A percentile compares a stretch with the other conserved stretches of the same genome.
phyloP scores from a whole-genome alignment of 2,888 invertebrate genomes.

The Amiota mariae region DNA sequence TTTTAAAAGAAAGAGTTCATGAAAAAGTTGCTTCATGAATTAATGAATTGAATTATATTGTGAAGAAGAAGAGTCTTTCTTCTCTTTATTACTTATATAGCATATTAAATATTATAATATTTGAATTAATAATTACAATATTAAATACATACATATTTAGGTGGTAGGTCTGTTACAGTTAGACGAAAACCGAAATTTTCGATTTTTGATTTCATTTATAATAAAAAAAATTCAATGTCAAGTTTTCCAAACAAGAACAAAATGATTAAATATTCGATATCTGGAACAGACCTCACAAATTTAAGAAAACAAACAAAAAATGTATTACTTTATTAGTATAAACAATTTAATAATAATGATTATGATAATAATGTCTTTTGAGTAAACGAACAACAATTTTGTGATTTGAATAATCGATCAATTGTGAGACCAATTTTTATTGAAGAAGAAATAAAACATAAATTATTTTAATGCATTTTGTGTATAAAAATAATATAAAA shows the following conservation, averaged over 20 bases:
- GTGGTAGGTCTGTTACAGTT: no score
- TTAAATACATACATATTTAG: no score
- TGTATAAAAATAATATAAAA: constrained; percentile 16
- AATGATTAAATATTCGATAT: no score
- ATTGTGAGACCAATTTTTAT: constrained; percentile 25
- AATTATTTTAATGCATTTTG: constrained; percentile 22
- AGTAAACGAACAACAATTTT: constrained; percentile 6
- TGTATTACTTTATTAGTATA: constrained; percentile 22
- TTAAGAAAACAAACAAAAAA: neutral
- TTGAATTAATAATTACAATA: no score
- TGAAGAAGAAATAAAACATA: neutral
- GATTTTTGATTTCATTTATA: neutral
- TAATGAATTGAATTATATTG: no score
- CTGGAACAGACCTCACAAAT: no score
- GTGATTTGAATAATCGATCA: neutral
- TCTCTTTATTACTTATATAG: no score
- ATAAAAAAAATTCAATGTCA: neutral
- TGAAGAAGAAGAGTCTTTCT: no score
- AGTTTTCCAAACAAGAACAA: neutral
- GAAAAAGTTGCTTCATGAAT: no score
- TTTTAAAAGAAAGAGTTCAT: no score
- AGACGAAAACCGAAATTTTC: no score
- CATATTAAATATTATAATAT: no score
- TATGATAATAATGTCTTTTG: neutral
- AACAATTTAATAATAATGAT: constrained; percentile 14